These are phyloP conservation scores for Neodon shergylaensis DNA, from an alignment of 2,113 vertebrate genomes.

Conservation along the genomic window DNA sequence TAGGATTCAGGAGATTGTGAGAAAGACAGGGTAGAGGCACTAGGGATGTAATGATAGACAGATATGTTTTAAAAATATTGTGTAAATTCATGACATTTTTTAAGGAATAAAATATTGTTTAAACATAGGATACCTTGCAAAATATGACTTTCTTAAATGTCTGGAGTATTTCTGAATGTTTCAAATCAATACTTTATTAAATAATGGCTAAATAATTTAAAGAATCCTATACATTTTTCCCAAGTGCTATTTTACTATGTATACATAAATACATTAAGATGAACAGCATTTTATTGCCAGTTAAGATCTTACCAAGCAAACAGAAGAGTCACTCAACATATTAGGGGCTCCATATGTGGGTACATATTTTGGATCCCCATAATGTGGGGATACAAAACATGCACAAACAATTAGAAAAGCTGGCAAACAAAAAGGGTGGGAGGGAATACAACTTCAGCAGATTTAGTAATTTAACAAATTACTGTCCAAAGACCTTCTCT, in stretches of 20 bases:
- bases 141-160: not conserved
- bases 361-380: not conserved
- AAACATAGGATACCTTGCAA: not conserved
- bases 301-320: constrained; percentile 4
- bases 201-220: not conserved
- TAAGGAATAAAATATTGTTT: not conserved
- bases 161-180: not conserved
- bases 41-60: too few species aligned
- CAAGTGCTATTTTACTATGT: not conserved
- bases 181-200: constrained; percentile 10
- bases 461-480: not conserved
- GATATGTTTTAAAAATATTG: not conserved
- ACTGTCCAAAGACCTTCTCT: not conserved
- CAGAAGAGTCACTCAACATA: not conserved
- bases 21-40: not conserved
- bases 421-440: not conserved
- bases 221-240: not conserved
- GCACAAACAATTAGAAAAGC: not conserved
- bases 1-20: not conserved
- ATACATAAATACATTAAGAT: not conserved
- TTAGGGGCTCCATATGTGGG: not conserved
- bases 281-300: not conserved
- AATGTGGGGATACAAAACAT: not conserved
- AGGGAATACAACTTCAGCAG: not conserved
- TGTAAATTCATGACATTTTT: not conserved